Evolutionary conservation across 2,888 invertebrate species (phyloP), one percentile per base, ranked within the genome.

Genomic region (Urechis unicinctus): DNA sequence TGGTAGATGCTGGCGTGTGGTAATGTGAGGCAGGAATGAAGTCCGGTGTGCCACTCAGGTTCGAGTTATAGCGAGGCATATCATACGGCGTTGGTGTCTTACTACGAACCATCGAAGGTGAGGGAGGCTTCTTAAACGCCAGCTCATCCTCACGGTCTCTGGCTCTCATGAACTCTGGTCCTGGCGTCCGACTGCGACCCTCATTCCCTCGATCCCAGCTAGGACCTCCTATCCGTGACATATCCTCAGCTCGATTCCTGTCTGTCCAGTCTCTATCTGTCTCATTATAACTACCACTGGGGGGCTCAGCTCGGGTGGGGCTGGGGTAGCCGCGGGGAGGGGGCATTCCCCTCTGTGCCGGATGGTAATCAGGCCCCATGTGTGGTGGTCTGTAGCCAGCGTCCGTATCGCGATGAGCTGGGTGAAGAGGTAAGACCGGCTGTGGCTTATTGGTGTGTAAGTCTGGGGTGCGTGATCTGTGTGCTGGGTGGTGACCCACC

Each of bases 121-220:
- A 69, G 42, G 70, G 71, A 1, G 72, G 72, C n/a, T 72, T 68
- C 55, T 71, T 49, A 21, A 49, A 68, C 52, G 66, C 65, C 9
- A 60, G 60, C 22, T 71, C 70, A 50, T 73, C 73, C 1, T 55
- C 53, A 13, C 28, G 22, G 13, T 58, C 59, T 3, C 66, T 58
- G 9, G 60, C 59, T 45, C 72, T 65, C 70, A 75, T 71, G 61
- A 74, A 64, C 58, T 78, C 78, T 1, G 78, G 78, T 17, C 78
- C 78, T 2, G 78, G 78, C 3, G 78, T 78, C 50, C 77, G 67
- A 65, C 73, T 73, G 5, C 61, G 57, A 29, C 36, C 4, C 9
- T 50, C 13, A 5, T 17, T 21, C 31, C 21, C 22, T n/a, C 31
- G 50, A 5, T n/a, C 2, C 28, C 30, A 21, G 45, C 50, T 6